Base-by-base conservation (phyloP, 1,140 invertebrate genomes). In the Harlomillsia oculata region DNA sequence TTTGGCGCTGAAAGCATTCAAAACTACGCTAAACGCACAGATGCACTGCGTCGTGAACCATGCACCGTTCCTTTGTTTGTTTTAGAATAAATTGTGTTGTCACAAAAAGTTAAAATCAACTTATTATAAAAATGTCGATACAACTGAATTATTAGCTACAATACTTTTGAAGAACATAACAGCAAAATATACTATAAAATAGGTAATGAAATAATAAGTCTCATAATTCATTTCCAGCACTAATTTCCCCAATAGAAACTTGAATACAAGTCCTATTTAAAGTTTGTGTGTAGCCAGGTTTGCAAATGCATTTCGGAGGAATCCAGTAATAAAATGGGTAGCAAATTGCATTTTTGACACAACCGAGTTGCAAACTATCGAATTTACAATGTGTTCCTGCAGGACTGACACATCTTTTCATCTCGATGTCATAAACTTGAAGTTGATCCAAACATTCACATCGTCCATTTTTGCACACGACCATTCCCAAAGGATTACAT, bases 291-390 rank as follows among this genome's bases (percentile, higher is more conserved):
- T 53, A 62, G 11, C 60, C 52, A 20, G 60, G 60, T 39, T 58
- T 58, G 46, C 60, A 62, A 14, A 62, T 36, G 30, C 60, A 62
- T 43, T 44, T 58, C 52, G 56, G 55, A 25, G 56, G 56, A 14
- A 55, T 41, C 60, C 60, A 62, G 40, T 58, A 62, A 36, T 54
- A 62, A 52, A 62, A 62, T 26, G 60, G 60, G 34, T 62, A 62
- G 52, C 60, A 62, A 20, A 62, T 40, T 3, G 60, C 50, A 39
- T 62, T 62, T 41, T 62, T 55, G n/a, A 62, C 60, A 54, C 60
- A 62, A 4, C 60, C 60, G 5, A 62, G 28, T 40, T 62, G 60
- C 2, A 54, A 23, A 20, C 40, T 21, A 23, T 58, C 56, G 14
- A 45, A 58, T 53, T 62, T 62, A 34, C 60, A 62, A 46, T 62